These are phyloP conservation scores for Chaunax sp. DNA, from an alignment of 2,797 vertebrate genomes.

Conservation along the genomic window DNA sequence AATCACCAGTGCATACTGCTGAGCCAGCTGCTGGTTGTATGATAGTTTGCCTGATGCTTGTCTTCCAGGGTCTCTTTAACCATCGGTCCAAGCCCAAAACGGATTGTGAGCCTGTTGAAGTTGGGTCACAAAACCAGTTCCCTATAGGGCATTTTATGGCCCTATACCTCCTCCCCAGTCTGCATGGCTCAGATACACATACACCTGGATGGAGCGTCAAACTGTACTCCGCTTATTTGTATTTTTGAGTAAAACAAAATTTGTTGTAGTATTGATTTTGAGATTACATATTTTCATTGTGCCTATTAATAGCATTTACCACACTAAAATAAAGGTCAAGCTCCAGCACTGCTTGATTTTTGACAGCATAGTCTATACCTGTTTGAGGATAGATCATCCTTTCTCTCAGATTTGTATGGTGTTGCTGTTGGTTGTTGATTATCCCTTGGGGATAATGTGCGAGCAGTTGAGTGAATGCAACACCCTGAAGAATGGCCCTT, in stretches of 20 bases:
- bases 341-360: constrained; percentile 51
- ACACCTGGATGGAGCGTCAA: background rate
- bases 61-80: constrained; percentile 52
- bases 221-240: background rate
- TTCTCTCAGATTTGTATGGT: constrained; percentile 55
- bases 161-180: background rate
- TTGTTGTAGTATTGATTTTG: constrained; percentile 15
- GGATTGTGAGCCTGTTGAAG: constrained; percentile 35
- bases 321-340: constrained; percentile 28
- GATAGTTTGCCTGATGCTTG: constrained; percentile 56
- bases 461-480: constrained; percentile 67
- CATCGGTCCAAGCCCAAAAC: constrained; percentile 58
- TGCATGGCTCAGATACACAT: constrained; percentile 20
- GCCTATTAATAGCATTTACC: constrained; percentile 24
- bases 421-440: constrained; percentile 65
- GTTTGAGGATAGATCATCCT: constrained; percentile 44
- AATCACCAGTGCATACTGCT: constrained; percentile 69
- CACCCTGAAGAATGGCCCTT: constrained; percentile 73
- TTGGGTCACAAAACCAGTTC: constrained; percentile 20
- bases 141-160: constrained; percentile 12
- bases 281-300: constrained; percentile 9
- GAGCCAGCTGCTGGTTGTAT: constrained; percentile 62
- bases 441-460: constrained; percentile 72
- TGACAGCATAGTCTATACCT: constrained; percentile 32
- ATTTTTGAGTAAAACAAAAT: constrained; percentile 7